Conservation (phyloP, 2,888 invertebrate species). For the Dioctria rufipes region DNA sequence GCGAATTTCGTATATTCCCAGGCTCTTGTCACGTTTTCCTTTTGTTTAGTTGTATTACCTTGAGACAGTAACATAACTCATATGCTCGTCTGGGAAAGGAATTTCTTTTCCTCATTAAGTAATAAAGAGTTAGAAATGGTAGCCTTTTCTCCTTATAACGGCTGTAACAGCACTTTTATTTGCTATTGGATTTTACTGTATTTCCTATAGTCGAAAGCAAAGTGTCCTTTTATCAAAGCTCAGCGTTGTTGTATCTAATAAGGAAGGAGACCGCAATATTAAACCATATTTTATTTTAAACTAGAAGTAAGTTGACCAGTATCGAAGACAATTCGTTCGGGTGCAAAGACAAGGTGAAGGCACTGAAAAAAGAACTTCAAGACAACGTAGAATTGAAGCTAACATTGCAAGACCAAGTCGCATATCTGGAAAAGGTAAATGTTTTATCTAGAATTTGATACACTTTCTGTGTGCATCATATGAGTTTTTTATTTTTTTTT, state of each 20-base stretch:
- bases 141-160: slow-evolving; percentile 76
- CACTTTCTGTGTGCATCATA: no score
- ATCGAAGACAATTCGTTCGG: slow-evolving; percentile 82
- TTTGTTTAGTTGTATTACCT: neutral
- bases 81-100: slow-evolving; percentile 58
- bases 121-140: slow-evolving; percentile 68
- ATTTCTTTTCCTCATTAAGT: slow-evolving; percentile 63
- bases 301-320: slow-evolving; percentile 75
- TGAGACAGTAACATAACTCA: no score
- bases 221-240: slow-evolving; percentile 79
- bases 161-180: slow-evolving; percentile 81
- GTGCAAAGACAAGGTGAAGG: slow-evolving; percentile 80
- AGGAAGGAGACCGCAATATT: slow-evolving; percentile 80
- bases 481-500: no score
- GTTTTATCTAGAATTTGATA: no score
- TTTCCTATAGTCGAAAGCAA: slow-evolving; percentile 83
- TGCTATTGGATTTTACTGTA: slow-evolving; percentile 82
- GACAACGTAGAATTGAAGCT: slow-evolving; percentile 71
- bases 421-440: slow-evolving; percentile 79
- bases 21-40: no score
- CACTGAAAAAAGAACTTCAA: slow-evolving; percentile 78
- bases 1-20: no score
- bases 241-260: slow-evolving; percentile 76
- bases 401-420: slow-evolving; percentile 79
- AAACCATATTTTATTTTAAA: slow-evolving; percentile 76